These are phyloP conservation scores for Microplitis demolitor DNA, from an alignment of 1,140 invertebrate species.

Conservation along the genomic window DNA sequence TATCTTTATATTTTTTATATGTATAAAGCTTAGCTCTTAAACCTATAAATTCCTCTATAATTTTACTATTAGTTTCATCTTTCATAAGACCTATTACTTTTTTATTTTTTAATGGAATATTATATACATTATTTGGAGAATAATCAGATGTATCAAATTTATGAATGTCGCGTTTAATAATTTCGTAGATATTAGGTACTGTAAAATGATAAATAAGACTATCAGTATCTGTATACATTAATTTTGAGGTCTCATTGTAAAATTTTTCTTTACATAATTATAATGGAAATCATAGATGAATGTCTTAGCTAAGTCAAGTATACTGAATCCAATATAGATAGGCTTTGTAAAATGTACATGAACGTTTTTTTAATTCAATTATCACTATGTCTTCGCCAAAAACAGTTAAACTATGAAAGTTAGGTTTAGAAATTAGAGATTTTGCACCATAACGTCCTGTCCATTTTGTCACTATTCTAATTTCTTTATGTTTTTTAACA, in stretches of 20 bases:
- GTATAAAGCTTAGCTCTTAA: not conserved
- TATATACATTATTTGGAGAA: too few relatives aligned
- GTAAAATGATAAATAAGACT: not conserved
- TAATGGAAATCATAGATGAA: constrained; percentile 44
- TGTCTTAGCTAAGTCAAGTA: not conserved
- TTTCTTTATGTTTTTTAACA: constrained; percentile 54
- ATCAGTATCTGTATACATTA: constrained; percentile 23
- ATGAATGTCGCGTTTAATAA: too few relatives aligned
- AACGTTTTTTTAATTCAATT: not conserved
- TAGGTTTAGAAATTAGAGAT: constrained; percentile 49
- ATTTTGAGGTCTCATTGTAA: not conserved
- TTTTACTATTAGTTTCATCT: not conserved
- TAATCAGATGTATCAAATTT: too few relatives aligned
- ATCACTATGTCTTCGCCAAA: constrained; percentile 53
- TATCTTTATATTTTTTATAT: not conserved
- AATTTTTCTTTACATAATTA: constrained; percentile 37
- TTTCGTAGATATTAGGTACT: too few relatives aligned
- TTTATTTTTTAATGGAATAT: too few relatives aligned
- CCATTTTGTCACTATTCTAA: constrained; percentile 50
- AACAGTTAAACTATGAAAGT: constrained; percentile 48
- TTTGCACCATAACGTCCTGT: constrained; percentile 42
- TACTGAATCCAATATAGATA: not conserved
- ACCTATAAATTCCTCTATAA: constrained; percentile 16
- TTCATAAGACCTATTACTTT: too few relatives aligned
- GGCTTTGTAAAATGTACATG: not conserved